Conservation (phyloP, 2,113 vertebrate genomes). For the Dendropsophus ebraccatus region DNA sequence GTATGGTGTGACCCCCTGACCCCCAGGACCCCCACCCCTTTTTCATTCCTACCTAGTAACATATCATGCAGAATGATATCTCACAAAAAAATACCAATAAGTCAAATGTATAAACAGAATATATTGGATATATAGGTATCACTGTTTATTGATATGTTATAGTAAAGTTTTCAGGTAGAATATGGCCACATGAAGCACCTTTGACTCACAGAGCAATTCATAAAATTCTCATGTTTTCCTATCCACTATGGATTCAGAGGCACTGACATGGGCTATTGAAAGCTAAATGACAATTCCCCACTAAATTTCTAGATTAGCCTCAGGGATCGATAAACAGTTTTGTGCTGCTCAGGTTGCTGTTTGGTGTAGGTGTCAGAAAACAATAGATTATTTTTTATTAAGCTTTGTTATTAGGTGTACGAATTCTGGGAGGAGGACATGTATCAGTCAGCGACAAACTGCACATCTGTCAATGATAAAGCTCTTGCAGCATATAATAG, state of each 20-base stretch:
- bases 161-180: background rate
- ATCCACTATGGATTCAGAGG: conserved; percentile 31
- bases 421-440: background rate
- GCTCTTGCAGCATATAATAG: conserved; percentile 22
- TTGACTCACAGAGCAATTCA: conserved; percentile 16
- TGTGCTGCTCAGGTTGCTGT: conserved; percentile 23
- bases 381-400: conserved; percentile 56
- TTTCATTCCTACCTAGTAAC: too few relatives aligned
- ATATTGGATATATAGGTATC: background rate
- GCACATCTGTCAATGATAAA: conserved; percentile 20
- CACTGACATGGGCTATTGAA: conserved; percentile 37
- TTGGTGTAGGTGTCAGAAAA: conserved; percentile 36
- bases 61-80: too few relatives aligned
- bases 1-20: too few relatives aligned
- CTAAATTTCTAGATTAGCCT: conserved; percentile 22
- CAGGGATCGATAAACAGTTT: conserved; percentile 36
- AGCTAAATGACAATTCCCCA: conserved; percentile 37
- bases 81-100: too few relatives aligned
- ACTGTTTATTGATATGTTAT: background rate
- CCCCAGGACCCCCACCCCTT: too few relatives aligned
- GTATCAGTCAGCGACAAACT: conserved; percentile 5
- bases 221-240: conserved; percentile 26
- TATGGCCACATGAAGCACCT: background rate
- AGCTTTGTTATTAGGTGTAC: conserved; percentile 4
- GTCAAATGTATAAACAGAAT: background rate